phyloP scores from a whole-genome alignment of 2,888 invertebrate species.

The Mesochorus sp. region DNA sequence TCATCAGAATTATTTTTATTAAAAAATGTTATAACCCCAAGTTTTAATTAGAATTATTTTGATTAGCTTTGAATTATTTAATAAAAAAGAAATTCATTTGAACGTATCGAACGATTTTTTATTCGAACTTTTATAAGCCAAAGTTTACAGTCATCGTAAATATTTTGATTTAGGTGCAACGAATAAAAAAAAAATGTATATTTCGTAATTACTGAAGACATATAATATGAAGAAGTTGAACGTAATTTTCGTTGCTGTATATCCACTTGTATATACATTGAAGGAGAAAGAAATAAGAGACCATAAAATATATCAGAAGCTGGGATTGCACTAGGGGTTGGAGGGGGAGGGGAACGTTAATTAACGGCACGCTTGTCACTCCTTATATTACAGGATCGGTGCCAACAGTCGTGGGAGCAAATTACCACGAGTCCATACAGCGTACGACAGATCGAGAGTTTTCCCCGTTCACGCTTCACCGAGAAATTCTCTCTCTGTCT shows the following conservation, averaged over 20 bases:
- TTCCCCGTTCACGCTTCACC: conserved; percentile 28
- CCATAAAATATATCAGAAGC: neutral
- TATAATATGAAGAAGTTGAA: too few relatives aligned
- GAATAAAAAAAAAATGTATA: too few relatives aligned
- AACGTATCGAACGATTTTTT: too few relatives aligned
- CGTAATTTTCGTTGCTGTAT: neutral
- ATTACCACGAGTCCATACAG: conserved; percentile 13
- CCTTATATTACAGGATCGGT: conserved; percentile 26
- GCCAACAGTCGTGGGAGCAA: conserved; percentile 34
- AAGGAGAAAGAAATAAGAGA: neutral
- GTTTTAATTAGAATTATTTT: too few relatives aligned
- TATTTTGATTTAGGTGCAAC: too few relatives aligned
- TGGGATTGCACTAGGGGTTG: neutral
- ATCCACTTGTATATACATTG: neutral
- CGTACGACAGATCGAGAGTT: conserved; percentile 31
- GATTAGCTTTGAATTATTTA: too few relatives aligned
- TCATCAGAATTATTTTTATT: too few relatives aligned
- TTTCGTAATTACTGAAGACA: too few relatives aligned
- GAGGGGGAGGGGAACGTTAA: neutral
- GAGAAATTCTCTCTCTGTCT: conserved; percentile 31
- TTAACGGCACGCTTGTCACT: conserved; percentile 29
- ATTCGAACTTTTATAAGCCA: too few relatives aligned
- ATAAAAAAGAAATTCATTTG: too few relatives aligned
- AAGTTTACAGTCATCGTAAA: too few relatives aligned
- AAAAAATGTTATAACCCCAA: too few relatives aligned